These are phyloP conservation scores for Melanaphis sacchari DNA, from an alignment of 1,140 invertebrate genomes.

Conservation along the genomic window DNA sequence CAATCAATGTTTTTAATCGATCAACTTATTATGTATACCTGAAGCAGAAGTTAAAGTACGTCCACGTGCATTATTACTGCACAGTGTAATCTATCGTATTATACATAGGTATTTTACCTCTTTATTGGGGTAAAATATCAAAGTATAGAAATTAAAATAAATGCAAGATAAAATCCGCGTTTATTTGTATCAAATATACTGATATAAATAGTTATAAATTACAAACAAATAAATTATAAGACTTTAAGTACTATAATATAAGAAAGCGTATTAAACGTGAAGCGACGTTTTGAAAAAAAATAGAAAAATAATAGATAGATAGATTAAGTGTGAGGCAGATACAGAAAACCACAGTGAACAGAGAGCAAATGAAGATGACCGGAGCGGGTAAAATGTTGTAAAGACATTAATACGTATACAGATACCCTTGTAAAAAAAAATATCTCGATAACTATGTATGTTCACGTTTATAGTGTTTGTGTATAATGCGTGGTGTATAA, in stretches of 20 bases:
- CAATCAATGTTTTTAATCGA: neutral
- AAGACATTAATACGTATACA: neutral
- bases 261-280: neutral
- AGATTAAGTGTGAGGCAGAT: neutral
- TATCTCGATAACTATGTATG: neutral
- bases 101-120: neutral
- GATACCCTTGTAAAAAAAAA: neutral
- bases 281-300: neutral
- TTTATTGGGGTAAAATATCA: neutral
- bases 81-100: too few species aligned
- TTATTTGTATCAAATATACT: neutral
- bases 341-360: neutral
- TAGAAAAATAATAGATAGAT: neutral
- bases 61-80: neutral
- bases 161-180: neutral
- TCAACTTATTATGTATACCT: neutral
- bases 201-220: slow-evolving; percentile 18
- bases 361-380: neutral
- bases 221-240: slow-evolving; percentile 9
- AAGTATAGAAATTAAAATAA: neutral
- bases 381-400: neutral
- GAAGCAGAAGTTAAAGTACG: neutral
- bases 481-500: neutral
- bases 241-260: neutral
- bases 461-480: neutral